Evolutionary conservation across 2,797 vertebrate genomes (phyloP), one percentile per base, ranked within the genome.

Genomic region (Tachyglossus aculeatus): DNA sequence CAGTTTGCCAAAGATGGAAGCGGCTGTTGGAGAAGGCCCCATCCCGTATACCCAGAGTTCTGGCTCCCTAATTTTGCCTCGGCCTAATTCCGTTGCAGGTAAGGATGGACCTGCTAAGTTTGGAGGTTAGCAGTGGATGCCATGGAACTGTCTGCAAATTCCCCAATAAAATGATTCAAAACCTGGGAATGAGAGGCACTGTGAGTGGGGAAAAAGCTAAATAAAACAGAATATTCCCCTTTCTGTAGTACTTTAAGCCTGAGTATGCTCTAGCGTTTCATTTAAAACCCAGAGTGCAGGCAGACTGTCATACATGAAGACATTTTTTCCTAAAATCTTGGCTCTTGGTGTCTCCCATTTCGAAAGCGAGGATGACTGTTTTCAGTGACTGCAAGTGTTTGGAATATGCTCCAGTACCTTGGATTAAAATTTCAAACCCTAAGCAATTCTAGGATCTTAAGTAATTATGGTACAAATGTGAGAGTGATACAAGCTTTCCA

Each of bases 51-150:
- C 92, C 16, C 88, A 95, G 73, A 92, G 75, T 61, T 92, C 94
- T 65, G 93, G 92, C 55, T 95, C 96, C 16, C 92, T 98, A 86
- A 91, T 98, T 89, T 96, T 99, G 97, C 97, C 97, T 48, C 94
- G 98, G 75, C 98, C 98, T 33, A 99, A 99, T 93, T 99, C 98
- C 1, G 98, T 99, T 34, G 98, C 98, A 95, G 98, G 98, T 99
- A 94, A 92, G 90, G 36, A 58, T 78, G 33, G n/a, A n/a, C n/a
- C n/a, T n/a, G n/a, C n/a, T n/a, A n/a, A n/a, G n/a, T n/a, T n/a
- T n/a, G n/a, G n/a, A n/a, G n/a, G n/a, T n/a, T n/a, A n/a, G n/a
- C n/a, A n/a, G n/a, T n/a, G n/a, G n/a, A n/a, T n/a, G n/a, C n/a
- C n/a, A n/a, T n/a, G n/a, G n/a, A n/a, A n/a, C n/a, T n/a, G n/a